Evolutionary conservation across 1,140 invertebrate genomes (phyloP).

Genomic region (Drosophila setifemur): DNA sequence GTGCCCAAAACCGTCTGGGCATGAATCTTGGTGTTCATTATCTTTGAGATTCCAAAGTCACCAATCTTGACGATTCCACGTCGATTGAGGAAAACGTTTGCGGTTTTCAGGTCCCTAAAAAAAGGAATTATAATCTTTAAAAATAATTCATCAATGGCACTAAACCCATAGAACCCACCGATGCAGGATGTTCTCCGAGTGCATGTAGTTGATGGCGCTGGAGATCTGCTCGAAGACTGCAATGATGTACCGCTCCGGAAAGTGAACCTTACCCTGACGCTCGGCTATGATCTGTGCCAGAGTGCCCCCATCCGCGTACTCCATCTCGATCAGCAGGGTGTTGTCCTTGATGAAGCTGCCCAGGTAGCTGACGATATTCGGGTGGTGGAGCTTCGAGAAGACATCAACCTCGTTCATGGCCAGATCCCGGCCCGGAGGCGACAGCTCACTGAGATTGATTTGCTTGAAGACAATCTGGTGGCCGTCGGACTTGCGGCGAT

Average conservation of each 20-base stretch:
- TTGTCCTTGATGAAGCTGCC: slow-evolving; percentile 90
- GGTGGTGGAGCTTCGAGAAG: slow-evolving; percentile 88
- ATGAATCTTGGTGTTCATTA: slow-evolving; percentile 87
- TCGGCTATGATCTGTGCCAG: slow-evolving; percentile 86
- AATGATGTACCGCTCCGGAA: slow-evolving; percentile 86
- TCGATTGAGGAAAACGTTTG: slow-evolving; percentile 90
- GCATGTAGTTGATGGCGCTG: slow-evolving; percentile 88
- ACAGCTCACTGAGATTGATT: slow-evolving; percentile 89
- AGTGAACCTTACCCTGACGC: slow-evolving; percentile 75
- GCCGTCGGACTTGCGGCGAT: slow-evolving; percentile 86
- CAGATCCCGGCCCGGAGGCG: slow-evolving; percentile 86
- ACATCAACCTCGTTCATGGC: slow-evolving; percentile 91
- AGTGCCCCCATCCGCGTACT: slow-evolving; percentile 91
- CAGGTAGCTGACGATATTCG: slow-evolving; percentile 90
- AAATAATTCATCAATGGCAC: not conserved
- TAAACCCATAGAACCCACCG: slow-evolving; percentile 82
- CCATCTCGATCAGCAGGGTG: slow-evolving; percentile 91
- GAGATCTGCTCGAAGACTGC: slow-evolving; percentile 88
- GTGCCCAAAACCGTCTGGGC: slow-evolving; percentile 91
- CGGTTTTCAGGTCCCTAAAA: slow-evolving; percentile 89
- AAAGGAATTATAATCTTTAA: not conserved
- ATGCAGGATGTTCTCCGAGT: slow-evolving; percentile 89
- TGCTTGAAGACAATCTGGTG: slow-evolving; percentile 90
- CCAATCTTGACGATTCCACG: slow-evolving; percentile 88
- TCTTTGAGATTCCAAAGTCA: slow-evolving; percentile 92